Evolutionary conservation across 2,888 invertebrate species (phyloP).

Genomic region (Ennomos erosarius): DNA sequence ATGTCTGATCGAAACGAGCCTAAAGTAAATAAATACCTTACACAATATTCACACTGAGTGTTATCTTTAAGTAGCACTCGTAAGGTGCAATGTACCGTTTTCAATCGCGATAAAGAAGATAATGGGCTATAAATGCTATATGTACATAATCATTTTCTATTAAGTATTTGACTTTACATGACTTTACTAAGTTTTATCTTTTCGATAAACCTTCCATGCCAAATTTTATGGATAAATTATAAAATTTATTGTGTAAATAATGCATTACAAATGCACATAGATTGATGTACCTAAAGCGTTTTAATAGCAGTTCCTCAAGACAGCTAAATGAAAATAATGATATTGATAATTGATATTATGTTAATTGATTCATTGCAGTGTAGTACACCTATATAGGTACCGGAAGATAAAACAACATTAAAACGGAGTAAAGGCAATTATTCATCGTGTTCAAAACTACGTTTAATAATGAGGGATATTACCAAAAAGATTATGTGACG

Average conservation of each 20-base stretch:
- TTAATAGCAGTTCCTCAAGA: conserved; percentile 27
- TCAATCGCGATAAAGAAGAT: conserved; percentile 33
- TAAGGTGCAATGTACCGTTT: conserved; percentile 39
- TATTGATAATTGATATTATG: conserved; percentile 34
- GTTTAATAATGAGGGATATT: conserved; percentile 48
- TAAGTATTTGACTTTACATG: no score
- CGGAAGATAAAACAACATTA: conserved; percentile 39
- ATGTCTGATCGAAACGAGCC: conserved; percentile 54
- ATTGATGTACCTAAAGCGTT: conserved; percentile 19
- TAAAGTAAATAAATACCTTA: conserved; percentile 43
- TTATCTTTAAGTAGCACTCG: conserved; percentile 37
- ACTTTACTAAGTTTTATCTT: conserved; percentile 2
- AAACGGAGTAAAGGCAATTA: conserved; percentile 40
- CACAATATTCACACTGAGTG: conserved; percentile 34
- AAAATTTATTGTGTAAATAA: conserved; percentile 16
- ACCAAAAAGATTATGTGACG: conserved; percentile 43
- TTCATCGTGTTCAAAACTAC: conserved; percentile 48
- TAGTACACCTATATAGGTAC: conserved; percentile 24
- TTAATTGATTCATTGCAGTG: conserved; percentile 37
- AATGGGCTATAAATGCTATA: conserved; percentile 20
- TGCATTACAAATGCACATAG: conserved; percentile 27
- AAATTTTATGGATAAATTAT: conserved; percentile 12
- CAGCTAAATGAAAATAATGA: conserved; percentile 19
- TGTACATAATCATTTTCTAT: conserved; percentile 24
- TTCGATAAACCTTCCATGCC: not conserved